Evolutionary conservation across 2,888 invertebrate species (phyloP).

Genomic region (Caenorhabditis becei): DNA sequence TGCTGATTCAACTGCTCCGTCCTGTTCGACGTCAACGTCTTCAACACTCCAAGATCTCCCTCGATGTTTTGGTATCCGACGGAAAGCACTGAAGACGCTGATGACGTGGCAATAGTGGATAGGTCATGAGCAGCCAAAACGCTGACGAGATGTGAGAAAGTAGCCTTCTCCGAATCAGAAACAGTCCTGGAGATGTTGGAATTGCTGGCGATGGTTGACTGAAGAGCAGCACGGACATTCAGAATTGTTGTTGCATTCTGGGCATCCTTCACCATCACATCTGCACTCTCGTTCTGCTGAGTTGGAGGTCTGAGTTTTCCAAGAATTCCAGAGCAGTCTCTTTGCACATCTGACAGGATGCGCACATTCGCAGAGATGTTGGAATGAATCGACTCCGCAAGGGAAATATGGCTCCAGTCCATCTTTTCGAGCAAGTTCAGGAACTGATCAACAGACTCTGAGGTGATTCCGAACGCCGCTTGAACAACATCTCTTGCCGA

Average conservation of each 20-base stretch:
- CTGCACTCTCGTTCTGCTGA: too few relatives aligned
- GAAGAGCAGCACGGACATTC: slow-evolving; percentile 28
- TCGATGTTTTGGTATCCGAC: slow-evolving; percentile 34
- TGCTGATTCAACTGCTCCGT: slow-evolving; percentile 14
- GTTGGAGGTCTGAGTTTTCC: slow-evolving; percentile 45
- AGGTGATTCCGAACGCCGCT: slow-evolving; percentile 39
- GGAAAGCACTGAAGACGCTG: slow-evolving; percentile 18
- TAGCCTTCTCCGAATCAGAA: slow-evolving; percentile 31
- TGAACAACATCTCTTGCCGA: slow-evolving; percentile 45
- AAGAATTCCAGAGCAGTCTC: slow-evolving; percentile 40
- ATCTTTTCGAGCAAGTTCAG: slow-evolving; percentile 27
- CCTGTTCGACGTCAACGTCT: slow-evolving; percentile 16
- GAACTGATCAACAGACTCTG: slow-evolving; percentile 34
- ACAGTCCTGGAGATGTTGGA: slow-evolving; percentile 31
- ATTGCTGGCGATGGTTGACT: slow-evolving; percentile 28
- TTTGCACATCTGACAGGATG: too few relatives aligned
- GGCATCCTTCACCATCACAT: slow-evolving; percentile 27
- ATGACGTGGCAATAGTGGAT: slow-evolving; percentile 29
- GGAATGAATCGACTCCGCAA: slow-evolving; percentile 15
- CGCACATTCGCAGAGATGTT: slow-evolving; percentile 42
- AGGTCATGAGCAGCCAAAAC: slow-evolving; percentile 39
- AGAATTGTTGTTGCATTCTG: slow-evolving; percentile 1
- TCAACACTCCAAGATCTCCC: slow-evolving; percentile 10
- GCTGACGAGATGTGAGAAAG: slow-evolving; percentile 36
- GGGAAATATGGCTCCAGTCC: slow-evolving; percentile 41